A percentile compares a stretch with the other conserved stretches of the same genome.
These are phyloP conservation scores for Sigmodon hispidus DNA, from an alignment of 2,113 vertebrate genomes.

Conservation along the genomic window DNA sequence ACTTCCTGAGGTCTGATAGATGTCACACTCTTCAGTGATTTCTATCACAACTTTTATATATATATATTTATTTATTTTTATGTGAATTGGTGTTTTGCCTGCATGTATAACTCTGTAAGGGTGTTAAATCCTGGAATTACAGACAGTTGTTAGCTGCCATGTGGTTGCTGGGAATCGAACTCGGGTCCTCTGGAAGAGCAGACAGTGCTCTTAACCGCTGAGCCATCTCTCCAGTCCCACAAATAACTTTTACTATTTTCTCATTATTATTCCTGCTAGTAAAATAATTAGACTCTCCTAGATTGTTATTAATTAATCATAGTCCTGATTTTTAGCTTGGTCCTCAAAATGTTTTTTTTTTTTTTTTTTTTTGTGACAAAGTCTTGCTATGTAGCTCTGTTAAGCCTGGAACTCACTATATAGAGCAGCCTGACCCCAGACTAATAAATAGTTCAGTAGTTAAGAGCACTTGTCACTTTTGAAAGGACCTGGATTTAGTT, in stretches of 20 bases:
- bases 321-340: neutral
- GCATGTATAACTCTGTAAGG: too few relatives aligned
- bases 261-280: neutral
- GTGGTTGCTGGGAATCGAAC: too few relatives aligned
- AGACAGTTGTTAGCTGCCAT: too few relatives aligned
- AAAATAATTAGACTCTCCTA: neutral
- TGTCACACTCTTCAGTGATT: neutral
- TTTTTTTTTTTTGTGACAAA: neutral
- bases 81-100: too few relatives aligned
- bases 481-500: neutral
- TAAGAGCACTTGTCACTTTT: neutral
- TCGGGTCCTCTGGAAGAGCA: too few relatives aligned
- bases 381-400: neutral
- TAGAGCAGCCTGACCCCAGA: neutral
- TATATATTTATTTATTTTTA: too few relatives aligned
- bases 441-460: neutral
- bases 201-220: too few relatives aligned
- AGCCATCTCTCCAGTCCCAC: too few relatives aligned
- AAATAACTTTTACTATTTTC: neutral
- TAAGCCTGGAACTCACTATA: neutral
- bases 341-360: neutral
- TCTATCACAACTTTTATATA: too few relatives aligned
- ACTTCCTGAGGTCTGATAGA: neutral
- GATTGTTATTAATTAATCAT: constrained; percentile 4
- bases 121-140: too few relatives aligned